Evolutionary conservation across 35 echinoderm and acorn worm genomes (phyloP), one percentile per base, ranked within the genome.

Genomic region (Hemicentrotus pulcherrimus): DNA sequence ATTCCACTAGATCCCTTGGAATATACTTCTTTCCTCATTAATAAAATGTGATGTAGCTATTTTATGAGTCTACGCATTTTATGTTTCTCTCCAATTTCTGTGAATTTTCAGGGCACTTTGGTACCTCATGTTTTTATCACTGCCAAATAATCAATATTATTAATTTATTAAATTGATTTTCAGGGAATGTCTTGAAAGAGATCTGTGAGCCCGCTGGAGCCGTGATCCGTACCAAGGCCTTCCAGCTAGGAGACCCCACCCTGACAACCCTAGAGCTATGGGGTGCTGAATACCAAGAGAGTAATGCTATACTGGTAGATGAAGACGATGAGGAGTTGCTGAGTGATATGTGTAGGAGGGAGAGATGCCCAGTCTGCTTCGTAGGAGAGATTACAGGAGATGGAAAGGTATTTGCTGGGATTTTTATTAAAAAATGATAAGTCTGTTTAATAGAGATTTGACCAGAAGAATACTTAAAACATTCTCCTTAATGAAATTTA

Each of bases 261-360:
- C 96, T 99, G 59, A 99, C 96, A n/a, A 99, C 98, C 16, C 94
- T 99, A 92, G 98, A 99, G 96, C 91, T 99, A 22, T 99, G 98
- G 98, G 98, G 98, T 32, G 98, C 98, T 30, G 98, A 99, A 94
- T 99, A 99, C 94, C 98, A 99, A 78, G 98, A 99, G 95, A 96
- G 94, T 61, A 99, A 99, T 86, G 98, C 98, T 86, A 95, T 99
- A 48, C 95, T 99, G 31, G 94, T 99, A 7, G 94, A 95, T 94
- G 95, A 95, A 31, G 88, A 91, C 22, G 97, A 97, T 88, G 95
- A 46, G 16, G 86, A 59, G 10, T 95, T 92, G 71, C 96, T 99
- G 47, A 95, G 94, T 55, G 90, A 93, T 32, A 94, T 99, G 48
- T 98, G 98, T 91, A n/a, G 94, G 47, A 97, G 98, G 94, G 98